These are phyloP conservation scores for Onychostoma macrolepis DNA, from an alignment of 2,113 vertebrate species.

Conservation along the genomic window DNA sequence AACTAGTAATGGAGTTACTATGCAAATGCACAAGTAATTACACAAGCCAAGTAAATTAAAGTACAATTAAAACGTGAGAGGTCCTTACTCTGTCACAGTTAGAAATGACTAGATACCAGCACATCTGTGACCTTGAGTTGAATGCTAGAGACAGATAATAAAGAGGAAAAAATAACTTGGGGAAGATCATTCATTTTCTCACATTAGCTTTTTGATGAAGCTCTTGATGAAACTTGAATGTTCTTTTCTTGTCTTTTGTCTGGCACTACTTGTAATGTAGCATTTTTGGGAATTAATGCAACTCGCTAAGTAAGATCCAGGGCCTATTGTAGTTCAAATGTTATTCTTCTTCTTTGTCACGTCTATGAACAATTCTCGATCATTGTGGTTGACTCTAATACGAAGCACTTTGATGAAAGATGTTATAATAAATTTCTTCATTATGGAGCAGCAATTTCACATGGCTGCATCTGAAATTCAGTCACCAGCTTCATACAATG, in stretches of 20 bases:
- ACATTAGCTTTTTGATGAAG: constrained; percentile 68
- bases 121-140: constrained; percentile 46
- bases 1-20: constrained; percentile 56
- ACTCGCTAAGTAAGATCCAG: constrained; percentile 73
- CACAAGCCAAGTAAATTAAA: constrained; percentile 44
- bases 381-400: constrained; percentile 76
- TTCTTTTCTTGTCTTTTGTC: constrained; percentile 58
- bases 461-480: constrained; percentile 20
- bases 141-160: constrained; percentile 47
- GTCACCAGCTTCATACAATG: background rate
- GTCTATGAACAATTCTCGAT: constrained; percentile 73
- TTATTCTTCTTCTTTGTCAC: constrained; percentile 76
- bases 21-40: constrained; percentile 58
- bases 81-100: constrained; percentile 48
- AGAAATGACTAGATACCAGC: constrained; percentile 48
- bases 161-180: constrained; percentile 52
- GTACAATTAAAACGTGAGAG: constrained; percentile 41
- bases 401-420: constrained; percentile 78
- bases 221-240: constrained; percentile 72
- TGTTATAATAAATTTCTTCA: constrained; percentile 75
- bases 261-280: constrained; percentile 67
- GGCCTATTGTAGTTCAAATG: constrained; percentile 79
- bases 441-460: constrained; percentile 66
- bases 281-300: constrained; percentile 77
- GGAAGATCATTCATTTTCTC: constrained; percentile 50